phyloP scores from a whole-genome alignment of 2,113 vertebrate species.

The Phyllopteryx taeniolatus region DNA sequence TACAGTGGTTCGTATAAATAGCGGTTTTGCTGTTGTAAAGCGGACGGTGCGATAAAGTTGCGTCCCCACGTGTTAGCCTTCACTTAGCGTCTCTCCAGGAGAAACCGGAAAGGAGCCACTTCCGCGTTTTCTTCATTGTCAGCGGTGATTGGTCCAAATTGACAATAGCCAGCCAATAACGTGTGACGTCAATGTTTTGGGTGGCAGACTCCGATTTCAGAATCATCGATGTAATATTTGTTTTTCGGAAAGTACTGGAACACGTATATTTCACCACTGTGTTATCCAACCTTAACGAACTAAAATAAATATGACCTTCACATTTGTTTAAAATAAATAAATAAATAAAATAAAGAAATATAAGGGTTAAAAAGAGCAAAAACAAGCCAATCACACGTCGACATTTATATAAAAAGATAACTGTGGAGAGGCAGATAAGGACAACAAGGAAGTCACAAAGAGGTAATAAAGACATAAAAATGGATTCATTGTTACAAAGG shows the following conservation, averaged over 20 bases:
- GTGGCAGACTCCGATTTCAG: constrained; percentile 6
- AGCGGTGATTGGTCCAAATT: constrained; percentile 31
- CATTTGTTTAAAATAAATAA: neutral
- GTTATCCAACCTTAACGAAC: neutral
- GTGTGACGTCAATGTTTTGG: neutral
- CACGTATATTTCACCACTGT: neutral
- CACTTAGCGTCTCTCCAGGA: constrained; percentile 41
- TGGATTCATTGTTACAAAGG: constrained; percentile 17
- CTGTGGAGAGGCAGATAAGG: neutral
- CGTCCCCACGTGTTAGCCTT: constrained; percentile 65
- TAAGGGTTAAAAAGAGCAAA: neutral
- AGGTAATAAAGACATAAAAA: constrained; percentile 10
- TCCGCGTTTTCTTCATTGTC: neutral
- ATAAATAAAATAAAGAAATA: neutral
- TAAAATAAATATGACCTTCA: neutral
- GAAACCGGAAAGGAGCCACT: neutral
- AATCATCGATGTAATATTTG: constrained; percentile 23
- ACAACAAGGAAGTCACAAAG: neutral
- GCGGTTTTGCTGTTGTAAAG: neutral
- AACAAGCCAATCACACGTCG: too few species aligned
- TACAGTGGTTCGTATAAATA: neutral
- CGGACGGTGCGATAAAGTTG: constrained; percentile 2
- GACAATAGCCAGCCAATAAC: constrained; percentile 15
- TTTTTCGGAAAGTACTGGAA: neutral
- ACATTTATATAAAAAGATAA: too few species aligned